Evolutionary conservation across 2,888 invertebrate genomes (phyloP), one percentile per base, ranked within the genome.

Genomic region (Netelia inedita): DNA sequence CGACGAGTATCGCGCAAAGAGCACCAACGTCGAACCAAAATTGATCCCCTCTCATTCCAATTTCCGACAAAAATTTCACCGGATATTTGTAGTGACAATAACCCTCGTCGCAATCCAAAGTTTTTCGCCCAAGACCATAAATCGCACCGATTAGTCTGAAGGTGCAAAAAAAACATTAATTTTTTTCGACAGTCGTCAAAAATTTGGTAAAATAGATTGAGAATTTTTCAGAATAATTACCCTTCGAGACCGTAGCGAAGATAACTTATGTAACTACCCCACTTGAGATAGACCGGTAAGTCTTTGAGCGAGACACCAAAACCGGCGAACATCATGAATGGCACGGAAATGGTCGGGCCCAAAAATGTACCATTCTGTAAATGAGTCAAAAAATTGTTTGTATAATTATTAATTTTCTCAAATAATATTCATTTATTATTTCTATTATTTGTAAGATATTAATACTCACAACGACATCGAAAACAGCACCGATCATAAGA

Each of bases 281-380:
- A 99, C 91, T 96, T 96, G 3, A 99, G 94, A 93, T 98, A 98
- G 0, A 93, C 90, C 0, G 99, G 99, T 81, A 99, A 95, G 92
- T 98, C 98, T 0, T 96, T 95, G 46, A 99, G 94, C 1, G 97
- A 97, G 8, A 99, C 98, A 19, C 99, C 98, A 94, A 99, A 99
- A 0, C 99, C 99, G 75, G 98, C 98, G 93, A 99, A 99, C 97
- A 99, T 97, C 96, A 99, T 98, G 95, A 99, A 97, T 0, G 99
- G 98, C 43, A 99, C 98, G 1, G 97, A 96, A 11, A 98, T 94
- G 0, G 98, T 97, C 0, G 99, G 99, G 0, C 98, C 99, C 88
- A 98, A 94, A 94, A 99, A 99, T 3, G 99, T 98, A 5, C 99
- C 98, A 92, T 98, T 98, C 98, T 98, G 94, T 65, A 94, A 94